Conservation (phyloP, 2,888 invertebrate species). For the Pollenia griseotomentosa region DNA sequence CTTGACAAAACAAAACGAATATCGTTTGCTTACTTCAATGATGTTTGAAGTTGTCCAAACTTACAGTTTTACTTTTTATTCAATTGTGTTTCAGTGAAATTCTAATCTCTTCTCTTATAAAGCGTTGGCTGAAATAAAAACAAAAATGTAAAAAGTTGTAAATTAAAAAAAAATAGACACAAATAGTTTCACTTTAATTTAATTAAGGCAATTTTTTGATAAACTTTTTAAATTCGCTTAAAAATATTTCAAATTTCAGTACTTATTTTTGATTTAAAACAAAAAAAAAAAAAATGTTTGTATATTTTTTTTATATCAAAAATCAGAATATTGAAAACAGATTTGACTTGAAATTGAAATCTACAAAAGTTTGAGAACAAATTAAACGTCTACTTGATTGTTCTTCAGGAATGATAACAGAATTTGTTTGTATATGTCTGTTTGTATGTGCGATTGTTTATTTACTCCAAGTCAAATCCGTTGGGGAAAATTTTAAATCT, state of each 20-base stretch:
- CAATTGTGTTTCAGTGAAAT: constrained; percentile 17
- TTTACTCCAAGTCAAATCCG: constrained; percentile 33
- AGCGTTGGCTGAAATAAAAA: not conserved
- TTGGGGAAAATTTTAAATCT: constrained; percentile 35
- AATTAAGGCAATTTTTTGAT: too few species aligned
- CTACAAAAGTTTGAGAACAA: constrained; percentile 38
- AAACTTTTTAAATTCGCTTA: too few species aligned
- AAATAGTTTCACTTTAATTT: not conserved
- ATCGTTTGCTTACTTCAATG: constrained; percentile 16
- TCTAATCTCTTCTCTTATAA: not conserved
- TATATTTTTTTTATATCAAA: not conserved
- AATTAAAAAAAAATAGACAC: not conserved
- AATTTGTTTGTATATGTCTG: not conserved
- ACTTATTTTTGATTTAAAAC: not conserved
- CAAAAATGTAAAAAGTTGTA: not conserved
- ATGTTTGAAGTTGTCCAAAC: not conserved
- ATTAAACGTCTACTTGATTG: constrained; percentile 40
- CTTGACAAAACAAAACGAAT: constrained; percentile 2
- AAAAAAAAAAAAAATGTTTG: not conserved
- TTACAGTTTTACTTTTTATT: not conserved
- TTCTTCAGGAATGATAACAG: constrained; percentile 34
- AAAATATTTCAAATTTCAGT: too few species aligned
- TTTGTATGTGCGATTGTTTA: not conserved
- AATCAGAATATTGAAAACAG: not conserved
- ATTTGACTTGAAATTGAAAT: constrained; percentile 9